These are phyloP conservation scores for Parapristionchus giblindavisi DNA, from an alignment of 2,888 invertebrate species.

Conservation along the genomic window DNA sequence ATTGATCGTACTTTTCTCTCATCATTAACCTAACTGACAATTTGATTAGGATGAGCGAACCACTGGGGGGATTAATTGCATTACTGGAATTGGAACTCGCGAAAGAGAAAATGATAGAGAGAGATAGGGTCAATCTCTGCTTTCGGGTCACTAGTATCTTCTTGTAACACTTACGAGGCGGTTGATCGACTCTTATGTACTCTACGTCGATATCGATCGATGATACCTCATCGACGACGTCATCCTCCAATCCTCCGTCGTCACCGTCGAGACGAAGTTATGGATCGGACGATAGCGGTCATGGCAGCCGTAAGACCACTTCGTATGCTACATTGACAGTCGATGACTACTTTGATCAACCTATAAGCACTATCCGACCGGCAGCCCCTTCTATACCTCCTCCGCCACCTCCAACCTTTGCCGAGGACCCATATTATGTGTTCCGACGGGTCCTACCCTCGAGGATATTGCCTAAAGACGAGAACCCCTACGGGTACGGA, in stretches of 20 bases:
- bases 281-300: conserved; percentile 11
- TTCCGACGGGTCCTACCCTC: neutral
- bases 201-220: neutral
- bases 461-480: neutral
- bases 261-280: neutral
- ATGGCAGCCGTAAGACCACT: neutral
- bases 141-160: neutral
- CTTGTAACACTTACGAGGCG: conserved; percentile 17
- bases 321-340: conserved; percentile 1
- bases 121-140: conserved; percentile 19
- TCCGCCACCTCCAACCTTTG: neutral
- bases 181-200: neutral
- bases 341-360: conserved; percentile 8
- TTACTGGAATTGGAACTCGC: conserved; percentile 31
- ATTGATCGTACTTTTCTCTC: no score
- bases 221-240: neutral
- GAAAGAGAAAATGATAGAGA: neutral
- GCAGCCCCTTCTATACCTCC: conserved; percentile 6
- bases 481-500: conserved; percentile 10
- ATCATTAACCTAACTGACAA: no score
- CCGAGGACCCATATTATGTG: conserved; percentile 5
- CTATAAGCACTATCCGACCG: no score
- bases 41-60: no score
- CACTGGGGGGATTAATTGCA: no score
- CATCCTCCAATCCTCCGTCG: neutral